A percentile compares a stretch with the other conserved stretches of the same genome.
Conservation (phyloP, 2,888 invertebrate species). For the Macrosiphum euphorbiae region DNA sequence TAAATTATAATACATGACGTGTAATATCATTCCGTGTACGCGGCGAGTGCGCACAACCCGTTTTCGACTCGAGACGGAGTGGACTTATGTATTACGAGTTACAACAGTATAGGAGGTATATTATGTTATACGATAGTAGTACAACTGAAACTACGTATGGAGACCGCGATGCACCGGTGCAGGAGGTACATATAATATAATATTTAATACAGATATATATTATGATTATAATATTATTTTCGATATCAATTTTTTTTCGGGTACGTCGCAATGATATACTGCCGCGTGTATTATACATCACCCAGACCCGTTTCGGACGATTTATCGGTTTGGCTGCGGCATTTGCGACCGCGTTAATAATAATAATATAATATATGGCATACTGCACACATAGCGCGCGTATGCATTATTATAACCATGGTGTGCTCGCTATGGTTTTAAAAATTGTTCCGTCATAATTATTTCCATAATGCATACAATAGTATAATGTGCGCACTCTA, state of each 20-base stretch:
- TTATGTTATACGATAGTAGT: neutral
- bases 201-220: neutral
- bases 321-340: neutral
- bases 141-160: neutral
- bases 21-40: neutral
- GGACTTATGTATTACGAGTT: neutral
- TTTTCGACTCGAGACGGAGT: neutral
- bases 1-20: neutral
- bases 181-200: neutral
- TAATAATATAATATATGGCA: neutral
- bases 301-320: neutral
- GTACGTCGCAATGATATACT: neutral
- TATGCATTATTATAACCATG: neutral
- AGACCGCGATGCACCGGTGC: neutral
- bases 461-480: neutral
- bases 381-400: too few species aligned
- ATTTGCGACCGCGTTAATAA: neutral
- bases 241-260: neutral
- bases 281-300: neutral
- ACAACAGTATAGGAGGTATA: neutral
- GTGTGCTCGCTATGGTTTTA: neutral
- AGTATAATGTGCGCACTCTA: neutral
- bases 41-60: neutral
- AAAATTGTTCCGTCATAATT: neutral
- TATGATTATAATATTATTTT: neutral